A percentile compares a stretch with the other conserved stretches of the same genome.
phyloP scores from a whole-genome alignment of 1,140 invertebrate species.

The Ooceraea biroi region DNA sequence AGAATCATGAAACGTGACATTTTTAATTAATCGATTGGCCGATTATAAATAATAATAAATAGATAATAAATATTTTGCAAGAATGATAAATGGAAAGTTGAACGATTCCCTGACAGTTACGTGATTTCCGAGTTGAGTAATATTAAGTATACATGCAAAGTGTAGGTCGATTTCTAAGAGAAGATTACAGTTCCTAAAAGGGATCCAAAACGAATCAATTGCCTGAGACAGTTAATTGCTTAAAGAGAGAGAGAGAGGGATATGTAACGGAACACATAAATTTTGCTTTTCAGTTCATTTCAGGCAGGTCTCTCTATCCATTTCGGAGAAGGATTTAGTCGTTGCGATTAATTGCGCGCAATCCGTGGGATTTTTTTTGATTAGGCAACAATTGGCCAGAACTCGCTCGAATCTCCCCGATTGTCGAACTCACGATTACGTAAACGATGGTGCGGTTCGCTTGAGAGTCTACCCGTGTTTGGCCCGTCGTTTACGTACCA shows the following conservation, averaged over 20 bases:
- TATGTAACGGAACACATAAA: slow-evolving; percentile 53
- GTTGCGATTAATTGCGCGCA: background rate
- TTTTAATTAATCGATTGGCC: too few species aligned
- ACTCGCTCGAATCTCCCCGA: slow-evolving; percentile 44
- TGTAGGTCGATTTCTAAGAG: background rate
- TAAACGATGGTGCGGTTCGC: slow-evolving; percentile 54
- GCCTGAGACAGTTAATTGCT: slow-evolving; percentile 27
- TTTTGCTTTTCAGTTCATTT: slow-evolving; percentile 26
- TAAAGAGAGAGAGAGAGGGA: slow-evolving; percentile 40
- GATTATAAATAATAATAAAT: too few species aligned
- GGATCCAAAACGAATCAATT: slow-evolving; percentile 34
- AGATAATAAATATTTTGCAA: slow-evolving; percentile 17
- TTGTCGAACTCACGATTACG: slow-evolving; percentile 37
- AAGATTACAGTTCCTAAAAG: slow-evolving; percentile 30
- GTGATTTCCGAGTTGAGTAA: background rate
- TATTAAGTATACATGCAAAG: background rate
- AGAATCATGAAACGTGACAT: too few species aligned
- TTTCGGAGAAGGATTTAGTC: slow-evolving; percentile 21
- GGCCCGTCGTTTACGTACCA: slow-evolving; percentile 52
- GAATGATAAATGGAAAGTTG: slow-evolving; percentile 1
- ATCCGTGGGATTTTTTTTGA: background rate
- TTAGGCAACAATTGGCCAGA: slow-evolving; percentile 10
- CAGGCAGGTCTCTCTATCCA: background rate
- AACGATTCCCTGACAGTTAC: slow-evolving; percentile 7
- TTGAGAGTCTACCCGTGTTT: slow-evolving; percentile 61